phyloP scores from a whole-genome alignment of 1,140 invertebrate species.

The Drosophila nasuta region DNA sequence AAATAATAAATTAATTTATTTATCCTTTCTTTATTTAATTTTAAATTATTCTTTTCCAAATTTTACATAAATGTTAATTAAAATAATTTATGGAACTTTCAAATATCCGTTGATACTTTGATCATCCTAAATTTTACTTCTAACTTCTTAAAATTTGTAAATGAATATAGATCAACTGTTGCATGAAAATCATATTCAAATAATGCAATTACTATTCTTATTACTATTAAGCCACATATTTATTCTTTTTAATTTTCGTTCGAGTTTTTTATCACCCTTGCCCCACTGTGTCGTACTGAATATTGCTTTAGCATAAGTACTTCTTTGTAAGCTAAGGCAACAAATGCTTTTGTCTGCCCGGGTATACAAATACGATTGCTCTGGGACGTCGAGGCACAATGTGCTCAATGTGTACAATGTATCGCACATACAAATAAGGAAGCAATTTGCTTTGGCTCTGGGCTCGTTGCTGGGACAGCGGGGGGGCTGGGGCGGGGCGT shows the following conservation, averaged over 20 bases:
- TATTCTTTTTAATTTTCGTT: not conserved
- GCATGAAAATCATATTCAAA: too few relatives aligned
- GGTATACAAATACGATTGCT: conserved; percentile 8
- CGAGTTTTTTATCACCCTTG: not conserved
- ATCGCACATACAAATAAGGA: conserved; percentile 65
- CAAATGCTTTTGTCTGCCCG: conserved; percentile 15
- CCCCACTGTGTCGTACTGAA: conserved; percentile 8
- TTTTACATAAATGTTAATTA: too few relatives aligned
- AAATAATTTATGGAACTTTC: too few relatives aligned
- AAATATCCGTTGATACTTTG: too few relatives aligned
- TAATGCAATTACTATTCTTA: too few relatives aligned
- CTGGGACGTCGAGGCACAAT: conserved; percentile 15
- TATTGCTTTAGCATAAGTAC: conserved; percentile 35
- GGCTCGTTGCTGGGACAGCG: not conserved
- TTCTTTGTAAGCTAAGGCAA: conserved; percentile 25
- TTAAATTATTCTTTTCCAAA: too few relatives aligned
- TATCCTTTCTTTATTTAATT: too few relatives aligned
- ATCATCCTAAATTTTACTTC: too few relatives aligned
- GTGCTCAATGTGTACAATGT: conserved; percentile 25
- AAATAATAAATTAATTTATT: too few relatives aligned
- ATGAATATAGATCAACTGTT: too few relatives aligned
- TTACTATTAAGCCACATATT: not conserved
- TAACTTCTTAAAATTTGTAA: too few relatives aligned
- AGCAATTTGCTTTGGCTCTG: conserved; percentile 64
- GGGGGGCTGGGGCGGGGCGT: not conserved